Evolutionary conservation across 2,888 invertebrate genomes (phyloP).

Genomic region (Tryphoninae sp.): DNA sequence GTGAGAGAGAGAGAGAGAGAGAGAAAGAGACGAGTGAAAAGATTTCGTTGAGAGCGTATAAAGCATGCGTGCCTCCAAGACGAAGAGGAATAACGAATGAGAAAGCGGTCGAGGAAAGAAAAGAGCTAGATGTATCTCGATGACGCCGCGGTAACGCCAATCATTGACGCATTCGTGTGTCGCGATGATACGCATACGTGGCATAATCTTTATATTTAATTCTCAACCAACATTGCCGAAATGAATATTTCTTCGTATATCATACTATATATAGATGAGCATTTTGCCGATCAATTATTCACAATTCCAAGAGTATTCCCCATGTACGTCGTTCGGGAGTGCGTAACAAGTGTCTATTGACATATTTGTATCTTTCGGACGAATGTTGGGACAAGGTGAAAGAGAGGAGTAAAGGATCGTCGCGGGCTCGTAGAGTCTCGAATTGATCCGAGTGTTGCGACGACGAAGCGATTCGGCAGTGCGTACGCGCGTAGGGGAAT

Average conservation of each 20-base stretch:
- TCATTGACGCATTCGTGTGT: slow-evolving; percentile 26
- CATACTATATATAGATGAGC: background rate
- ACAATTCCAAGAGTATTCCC: too few relatives aligned
- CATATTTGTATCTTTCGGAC: too few relatives aligned
- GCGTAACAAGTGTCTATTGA: too few relatives aligned
- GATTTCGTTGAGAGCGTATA: slow-evolving; percentile 42
- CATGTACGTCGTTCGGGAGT: too few relatives aligned
- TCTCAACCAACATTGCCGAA: background rate
- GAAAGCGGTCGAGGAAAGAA: slow-evolving; percentile 44
- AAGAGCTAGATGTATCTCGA: slow-evolving; percentile 24
- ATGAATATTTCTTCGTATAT: background rate
- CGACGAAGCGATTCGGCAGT: slow-evolving; percentile 53
- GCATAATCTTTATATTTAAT: background rate
- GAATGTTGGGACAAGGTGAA: background rate
- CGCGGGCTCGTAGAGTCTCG: slow-evolving; percentile 40
- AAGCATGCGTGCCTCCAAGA: background rate
- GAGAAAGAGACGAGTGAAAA: slow-evolving; percentile 5
- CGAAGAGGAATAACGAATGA: slow-evolving; percentile 7
- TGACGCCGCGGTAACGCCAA: slow-evolving; percentile 38
- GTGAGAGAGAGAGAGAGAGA: slow-evolving; percentile 11
- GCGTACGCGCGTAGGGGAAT: slow-evolving; percentile 7
- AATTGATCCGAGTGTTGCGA: slow-evolving; percentile 41
- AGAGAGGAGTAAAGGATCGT: slow-evolving; percentile 12
- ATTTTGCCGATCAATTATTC: background rate
- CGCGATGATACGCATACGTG: background rate